Evolutionary conservation across 2,797 vertebrate genomes (phyloP), one percentile per base, ranked within the genome.

Genomic region (Spondyliosoma cantharus): DNA sequence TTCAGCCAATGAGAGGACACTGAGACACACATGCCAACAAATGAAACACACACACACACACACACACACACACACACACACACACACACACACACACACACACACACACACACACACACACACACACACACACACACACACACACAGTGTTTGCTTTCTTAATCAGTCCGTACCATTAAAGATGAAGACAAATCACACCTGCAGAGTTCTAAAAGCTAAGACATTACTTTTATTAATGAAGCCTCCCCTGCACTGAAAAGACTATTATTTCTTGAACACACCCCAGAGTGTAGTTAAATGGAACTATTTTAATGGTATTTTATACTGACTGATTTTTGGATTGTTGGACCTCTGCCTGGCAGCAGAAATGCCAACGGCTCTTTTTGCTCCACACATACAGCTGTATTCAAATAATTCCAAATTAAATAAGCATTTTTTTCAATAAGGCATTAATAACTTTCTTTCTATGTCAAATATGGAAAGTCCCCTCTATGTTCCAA

Each of bases 101-200:
- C 59, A 63, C 71, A 73, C 77, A 81, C 72, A 64, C 77, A 53
- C 71, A 63, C 77, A 71, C 57, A 17, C n/a, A 32, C 49, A 59
- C 70, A 57, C 65, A 67, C 56, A 78, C 58, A 66, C 73, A 72
- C 79, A 82, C 74, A 61, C 71, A 37, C 66, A 37, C 49, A 57
- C 69, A 77, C 79, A 72, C 87, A 74, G 68, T 91, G 85, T 93
- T 92, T 92, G 91, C 90, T 92, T 93, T 91, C 81, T 85, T 92
- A 94, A 91, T 91, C 92, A 92, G 92, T 80, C 82, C 63, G 0
- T 65, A 71, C 86, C 89, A 88, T 89, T 90, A 92, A 91, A 84
- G 89, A 92, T 90, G 86, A 92, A 92, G 93, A 94, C 90, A 92
- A 93, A 93, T 94, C 87, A 85, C 90, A 92, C 89, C 92, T 93